phyloP scores from a whole-genome alignment of 2,113 vertebrate genomes.

The Chaetodon auriga region DNA sequence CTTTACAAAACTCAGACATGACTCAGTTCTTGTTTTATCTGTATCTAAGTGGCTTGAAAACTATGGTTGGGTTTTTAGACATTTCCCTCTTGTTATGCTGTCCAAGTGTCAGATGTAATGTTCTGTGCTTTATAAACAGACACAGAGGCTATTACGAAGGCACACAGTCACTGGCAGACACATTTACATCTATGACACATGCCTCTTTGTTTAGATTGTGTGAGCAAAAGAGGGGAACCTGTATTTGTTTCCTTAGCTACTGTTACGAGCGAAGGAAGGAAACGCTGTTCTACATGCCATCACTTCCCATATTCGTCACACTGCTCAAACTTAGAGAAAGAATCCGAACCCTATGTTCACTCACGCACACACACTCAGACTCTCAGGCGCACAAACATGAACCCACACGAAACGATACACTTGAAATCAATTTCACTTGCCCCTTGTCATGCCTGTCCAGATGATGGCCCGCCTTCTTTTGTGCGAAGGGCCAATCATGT shows the following conservation, averaged over 20 bases:
- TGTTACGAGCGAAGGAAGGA: constrained; percentile 47
- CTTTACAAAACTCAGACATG: not conserved
- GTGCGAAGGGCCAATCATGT: constrained; percentile 64
- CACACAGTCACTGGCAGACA: constrained; percentile 25
- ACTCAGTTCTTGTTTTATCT: constrained; percentile 13
- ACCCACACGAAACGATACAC: constrained; percentile 62
- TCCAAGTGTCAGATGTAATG: constrained; percentile 42
- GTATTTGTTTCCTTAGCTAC: constrained; percentile 50
- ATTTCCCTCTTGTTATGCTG: constrained; percentile 16
- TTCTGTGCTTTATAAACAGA: constrained; percentile 47
- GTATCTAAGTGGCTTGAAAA: constrained; percentile 21
- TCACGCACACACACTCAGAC: constrained; percentile 17
- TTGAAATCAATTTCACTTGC: constrained; percentile 76
- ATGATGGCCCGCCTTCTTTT: constrained; percentile 66
- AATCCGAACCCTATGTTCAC: constrained; percentile 37
- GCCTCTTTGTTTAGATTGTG: constrained; percentile 60
- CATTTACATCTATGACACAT: constrained; percentile 34
- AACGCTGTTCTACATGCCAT: constrained; percentile 55
- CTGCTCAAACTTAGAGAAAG: constrained; percentile 53
- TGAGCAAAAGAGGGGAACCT: constrained; percentile 33
- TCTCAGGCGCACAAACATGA: constrained; percentile 17
- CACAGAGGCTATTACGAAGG: not conserved
- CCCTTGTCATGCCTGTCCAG: constrained; percentile 72
- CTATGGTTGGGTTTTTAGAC: constrained; percentile 2
- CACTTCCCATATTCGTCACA: constrained; percentile 55